These are phyloP conservation scores for Coenobita brevimanus DNA, from an alignment of 1,140 invertebrate genomes.

Conservation along the genomic window DNA sequence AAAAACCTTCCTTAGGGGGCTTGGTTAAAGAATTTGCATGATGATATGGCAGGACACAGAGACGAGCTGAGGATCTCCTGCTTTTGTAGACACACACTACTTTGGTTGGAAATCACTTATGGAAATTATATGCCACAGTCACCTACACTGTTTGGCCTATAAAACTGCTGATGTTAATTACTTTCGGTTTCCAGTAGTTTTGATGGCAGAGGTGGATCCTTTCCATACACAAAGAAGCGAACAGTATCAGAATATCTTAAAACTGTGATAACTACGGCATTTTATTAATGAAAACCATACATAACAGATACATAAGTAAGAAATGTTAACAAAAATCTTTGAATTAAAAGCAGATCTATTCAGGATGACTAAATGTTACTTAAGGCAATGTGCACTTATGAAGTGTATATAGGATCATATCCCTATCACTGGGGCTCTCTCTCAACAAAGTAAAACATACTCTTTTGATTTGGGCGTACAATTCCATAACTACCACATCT, in stretches of 20 bases:
- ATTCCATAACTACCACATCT: neutral
- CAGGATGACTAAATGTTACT: no score
- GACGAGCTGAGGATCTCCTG: neutral
- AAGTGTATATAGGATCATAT: no score
- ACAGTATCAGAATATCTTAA: neutral
- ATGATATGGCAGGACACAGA: neutral
- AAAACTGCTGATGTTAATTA: neutral
- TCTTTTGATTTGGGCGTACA: neutral
- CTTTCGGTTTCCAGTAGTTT: neutral
- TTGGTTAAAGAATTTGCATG: neutral
- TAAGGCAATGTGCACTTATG: slow-evolving; percentile 2
- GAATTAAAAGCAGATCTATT: neutral
- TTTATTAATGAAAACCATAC: neutral
- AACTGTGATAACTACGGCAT: neutral
- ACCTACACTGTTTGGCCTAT: neutral
- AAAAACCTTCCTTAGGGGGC: neutral
- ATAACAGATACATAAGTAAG: neutral
- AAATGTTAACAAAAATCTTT: neutral
- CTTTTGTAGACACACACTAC: neutral
- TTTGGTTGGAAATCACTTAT: neutral
- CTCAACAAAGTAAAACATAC: neutral
- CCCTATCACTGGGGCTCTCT: slow-evolving; percentile 1
- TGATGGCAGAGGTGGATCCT: slow-evolving; percentile 1
- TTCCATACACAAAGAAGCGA: neutral
- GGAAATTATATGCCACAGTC: neutral